Evolutionary conservation across 2,113 vertebrate genomes (phyloP).

Genomic region (Balaeniceps rex): DNA sequence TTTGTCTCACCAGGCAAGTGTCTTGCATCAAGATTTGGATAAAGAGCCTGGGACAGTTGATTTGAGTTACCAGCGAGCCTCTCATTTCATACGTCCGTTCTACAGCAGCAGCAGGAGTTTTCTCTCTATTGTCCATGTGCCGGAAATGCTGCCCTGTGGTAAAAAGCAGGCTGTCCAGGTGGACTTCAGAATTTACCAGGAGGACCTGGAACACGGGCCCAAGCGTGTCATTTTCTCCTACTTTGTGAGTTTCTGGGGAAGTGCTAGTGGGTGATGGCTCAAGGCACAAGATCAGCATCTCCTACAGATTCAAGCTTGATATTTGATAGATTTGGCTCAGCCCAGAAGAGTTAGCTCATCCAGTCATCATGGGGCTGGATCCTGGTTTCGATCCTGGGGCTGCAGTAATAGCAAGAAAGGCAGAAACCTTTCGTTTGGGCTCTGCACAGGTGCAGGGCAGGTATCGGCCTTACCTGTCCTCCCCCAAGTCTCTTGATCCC

Average conservation of each 20-base stretch:
- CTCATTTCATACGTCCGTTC: constrained; percentile 32
- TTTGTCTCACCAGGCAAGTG: constrained; percentile 46
- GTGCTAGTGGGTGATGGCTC: background rate
- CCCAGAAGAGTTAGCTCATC: background rate
- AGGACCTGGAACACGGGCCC: constrained; percentile 20
- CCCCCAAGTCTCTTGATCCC: background rate
- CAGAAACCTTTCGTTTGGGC: background rate
- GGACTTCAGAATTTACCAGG: constrained; percentile 49
- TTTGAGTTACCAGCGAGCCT: constrained; percentile 33
- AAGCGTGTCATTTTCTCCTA: constrained; percentile 64
- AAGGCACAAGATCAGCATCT: background rate
- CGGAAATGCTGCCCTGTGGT: background rate
- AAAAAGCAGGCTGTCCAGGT: constrained; percentile 23
- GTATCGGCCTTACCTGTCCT: background rate
- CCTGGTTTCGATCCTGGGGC: background rate
- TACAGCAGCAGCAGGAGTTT: constrained; percentile 62
- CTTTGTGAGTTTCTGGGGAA: constrained; percentile 57
- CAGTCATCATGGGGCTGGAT: background rate
- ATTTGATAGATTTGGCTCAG: background rate
- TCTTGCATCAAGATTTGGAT: constrained; percentile 1
- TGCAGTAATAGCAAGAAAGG: background rate
- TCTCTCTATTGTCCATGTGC: background rate
- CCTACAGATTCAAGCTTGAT: background rate
- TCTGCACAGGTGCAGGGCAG: background rate
- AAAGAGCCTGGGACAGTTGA: background rate